Percentiles rank a stretch among this genome's conserved stretches.
phyloP scores from a whole-genome alignment of 2,797 vertebrate species.

The Enteromius radiatus region DNA sequence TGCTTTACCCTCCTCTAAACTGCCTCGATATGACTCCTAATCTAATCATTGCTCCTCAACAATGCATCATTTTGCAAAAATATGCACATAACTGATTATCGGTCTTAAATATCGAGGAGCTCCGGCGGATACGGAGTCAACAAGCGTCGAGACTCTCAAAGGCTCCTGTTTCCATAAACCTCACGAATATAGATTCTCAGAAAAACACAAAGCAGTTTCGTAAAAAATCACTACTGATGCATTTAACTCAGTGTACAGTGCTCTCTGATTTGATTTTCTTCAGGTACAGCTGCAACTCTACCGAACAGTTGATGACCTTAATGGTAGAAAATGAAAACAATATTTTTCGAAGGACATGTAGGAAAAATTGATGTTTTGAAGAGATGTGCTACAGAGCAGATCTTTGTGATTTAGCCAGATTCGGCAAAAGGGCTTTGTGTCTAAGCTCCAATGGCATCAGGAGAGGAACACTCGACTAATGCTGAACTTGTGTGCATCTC shows the following conservation, averaged over 20 bases:
- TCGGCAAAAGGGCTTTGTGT: background rate
- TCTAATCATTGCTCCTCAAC: constrained; percentile 38
- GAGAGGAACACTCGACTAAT: constrained; percentile 44
- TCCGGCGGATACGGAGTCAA: background rate
- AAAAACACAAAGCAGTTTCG: background rate
- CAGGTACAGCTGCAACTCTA: background rate
- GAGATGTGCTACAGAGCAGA: background rate
- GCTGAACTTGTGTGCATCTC: constrained; percentile 46
- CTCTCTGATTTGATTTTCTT: constrained; percentile 17
- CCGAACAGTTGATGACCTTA: background rate
- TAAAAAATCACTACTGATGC: constrained; percentile 21
- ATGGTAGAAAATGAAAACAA: constrained; percentile 19
- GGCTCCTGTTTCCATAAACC: background rate
- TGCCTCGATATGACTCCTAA: constrained; percentile 21
- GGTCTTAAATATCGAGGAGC: constrained; percentile 25
- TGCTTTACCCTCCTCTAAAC: constrained; percentile 24
- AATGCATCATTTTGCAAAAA: constrained; percentile 42
- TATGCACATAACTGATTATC: constrained; percentile 40
- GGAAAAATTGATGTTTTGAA: background rate
- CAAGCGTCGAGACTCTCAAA: background rate
- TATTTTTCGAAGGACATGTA: constrained; percentile 3
- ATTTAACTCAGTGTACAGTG: background rate
- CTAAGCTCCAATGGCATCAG: constrained; percentile 45
- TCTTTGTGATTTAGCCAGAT: constrained; percentile 2
- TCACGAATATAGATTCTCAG: background rate